Base-by-base conservation (phyloP, 2,797 vertebrate genomes). In the Ctenochaetus hawaiiensis region DNA sequence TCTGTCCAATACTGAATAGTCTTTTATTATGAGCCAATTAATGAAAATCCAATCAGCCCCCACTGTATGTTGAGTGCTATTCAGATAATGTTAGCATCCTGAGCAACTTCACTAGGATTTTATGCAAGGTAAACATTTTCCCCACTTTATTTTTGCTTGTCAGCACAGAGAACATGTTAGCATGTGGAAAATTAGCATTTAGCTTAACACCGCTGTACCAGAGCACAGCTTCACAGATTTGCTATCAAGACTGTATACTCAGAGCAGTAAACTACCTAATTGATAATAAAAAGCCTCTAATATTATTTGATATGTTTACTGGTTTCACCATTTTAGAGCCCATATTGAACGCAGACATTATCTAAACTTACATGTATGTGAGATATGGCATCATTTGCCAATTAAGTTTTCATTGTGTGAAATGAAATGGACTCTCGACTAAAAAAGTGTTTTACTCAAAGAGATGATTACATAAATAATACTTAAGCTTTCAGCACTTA, bases 371-470 rank as follows among this genome's bases (percentile, higher is more conserved):
- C n/a, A 17, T 20, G n/a, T 8, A 3, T 3, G 8, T n/a, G 16
- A 61, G 14, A 37, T 1, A 3, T 5, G 23, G 9, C 5, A 3
- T 48, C 8, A 48, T 23, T 48, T 14, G 18, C 34, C 37, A 56
- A 37, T n/a, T 53, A 5, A 13, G 39, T 68, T 56, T 30, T 58
- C 23, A 43, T 48, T 56, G 26, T 69, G 45, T 75, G n/a, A 56
- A 61, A 30, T 4, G 26, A 30, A 30, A 30, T 30, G 26, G 26
- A 30, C 26, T 30, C 26, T 30, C 22, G 26, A 12, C 39, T 57
- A 9, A 75, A 75, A 53, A 64, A 64, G 37, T 23, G 34, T 57
- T 14, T 61, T 49, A 52, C 20, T 67, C 30, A 43, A 34, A 52
- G 17, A 51, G 10, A 59, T 53, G 9, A 45, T 71, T 22, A 61